Percentiles rank a stretch among this genome's conserved stretches.
Evolutionary conservation across 1,140 invertebrate genomes (phyloP).

Genomic region (Pseudomyrmex dendroicus): DNA sequence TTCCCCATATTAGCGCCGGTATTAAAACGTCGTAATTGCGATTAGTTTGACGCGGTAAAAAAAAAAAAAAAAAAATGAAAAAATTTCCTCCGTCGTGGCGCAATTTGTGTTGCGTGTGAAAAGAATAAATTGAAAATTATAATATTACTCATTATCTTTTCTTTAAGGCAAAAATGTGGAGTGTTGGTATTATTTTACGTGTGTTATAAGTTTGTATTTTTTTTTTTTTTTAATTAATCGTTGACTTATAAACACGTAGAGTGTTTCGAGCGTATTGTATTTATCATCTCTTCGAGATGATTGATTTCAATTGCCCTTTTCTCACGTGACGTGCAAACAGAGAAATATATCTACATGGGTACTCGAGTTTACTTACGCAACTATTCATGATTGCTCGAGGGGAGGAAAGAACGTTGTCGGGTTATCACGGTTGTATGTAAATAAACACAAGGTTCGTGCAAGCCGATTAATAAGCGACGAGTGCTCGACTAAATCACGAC

Average conservation of each 20-base stretch:
- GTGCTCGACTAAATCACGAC: slow-evolving; percentile 22
- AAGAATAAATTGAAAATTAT: slow-evolving; percentile 7
- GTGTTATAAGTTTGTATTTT: not conserved
- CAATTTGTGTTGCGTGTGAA: slow-evolving; percentile 33
- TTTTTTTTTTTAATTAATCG: not conserved
- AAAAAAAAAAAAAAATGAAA: slow-evolving; percentile 5
- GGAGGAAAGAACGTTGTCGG: not conserved
- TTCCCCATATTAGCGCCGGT: not conserved
- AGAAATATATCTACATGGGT: not conserved
- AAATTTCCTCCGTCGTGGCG: slow-evolving; percentile 10
- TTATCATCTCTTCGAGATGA: not conserved
- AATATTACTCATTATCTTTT: not conserved
- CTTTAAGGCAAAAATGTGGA: not conserved
- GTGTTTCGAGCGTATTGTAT: not conserved
- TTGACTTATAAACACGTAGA: not conserved
- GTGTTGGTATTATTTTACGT: slow-evolving; percentile 1
- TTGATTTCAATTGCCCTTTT: not conserved
- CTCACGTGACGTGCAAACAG: not conserved
- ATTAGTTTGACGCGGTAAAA: not conserved
- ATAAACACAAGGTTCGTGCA: slow-evolving; percentile 14
- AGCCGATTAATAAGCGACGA: slow-evolving; percentile 21
- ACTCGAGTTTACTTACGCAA: not conserved
- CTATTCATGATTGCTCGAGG: slow-evolving; percentile 1
- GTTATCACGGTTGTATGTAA: not conserved
- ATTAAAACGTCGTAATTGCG: slow-evolving; percentile 25